Percentiles rank a stretch among this genome's conserved stretches.
These are phyloP conservation scores for Eublepharis macularius DNA, from an alignment of 2,113 vertebrate genomes.

Conservation along the genomic window DNA sequence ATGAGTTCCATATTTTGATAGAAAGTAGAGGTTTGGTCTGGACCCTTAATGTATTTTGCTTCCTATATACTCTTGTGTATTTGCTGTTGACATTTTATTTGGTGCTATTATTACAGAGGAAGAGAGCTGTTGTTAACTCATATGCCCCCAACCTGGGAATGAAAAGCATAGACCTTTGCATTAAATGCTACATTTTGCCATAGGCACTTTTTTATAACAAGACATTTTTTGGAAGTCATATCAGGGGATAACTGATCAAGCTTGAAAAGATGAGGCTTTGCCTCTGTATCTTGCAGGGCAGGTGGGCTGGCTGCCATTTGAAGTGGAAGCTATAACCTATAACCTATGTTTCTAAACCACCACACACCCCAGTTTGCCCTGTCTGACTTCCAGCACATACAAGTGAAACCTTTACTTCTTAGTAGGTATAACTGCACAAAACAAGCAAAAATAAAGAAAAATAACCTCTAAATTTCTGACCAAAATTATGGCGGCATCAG, in stretches of 20 bases:
- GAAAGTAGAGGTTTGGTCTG: neutral
- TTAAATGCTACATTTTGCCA: slow-evolving; percentile 16
- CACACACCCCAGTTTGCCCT: too few relatives aligned
- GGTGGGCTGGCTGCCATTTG: neutral
- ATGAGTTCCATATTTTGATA: slow-evolving; percentile 18
- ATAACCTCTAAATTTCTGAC: neutral
- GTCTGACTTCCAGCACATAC: too few relatives aligned
- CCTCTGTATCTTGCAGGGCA: neutral
- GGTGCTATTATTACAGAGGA: slow-evolving; percentile 19
- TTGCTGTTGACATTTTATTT: slow-evolving; percentile 21
- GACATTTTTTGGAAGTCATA: neutral
- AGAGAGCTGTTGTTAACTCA: neutral
- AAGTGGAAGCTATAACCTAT: too few relatives aligned
- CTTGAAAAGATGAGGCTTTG: slow-evolving; percentile 11
- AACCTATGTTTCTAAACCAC: too few relatives aligned
- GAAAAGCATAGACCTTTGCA: slow-evolving; percentile 15
- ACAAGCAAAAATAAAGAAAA: slow-evolving; percentile 1
- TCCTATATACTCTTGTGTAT: neutral
- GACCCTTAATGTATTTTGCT: neutral
- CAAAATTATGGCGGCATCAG: neutral
- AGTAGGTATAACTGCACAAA: too few relatives aligned
- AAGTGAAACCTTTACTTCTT: too few relatives aligned
- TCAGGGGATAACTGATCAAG: neutral
- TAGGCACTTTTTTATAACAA: slow-evolving; percentile 17
- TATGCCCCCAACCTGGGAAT: slow-evolving; percentile 7